Conservation (phyloP, 2,888 invertebrate genomes). For the Halictus ligatus region DNA sequence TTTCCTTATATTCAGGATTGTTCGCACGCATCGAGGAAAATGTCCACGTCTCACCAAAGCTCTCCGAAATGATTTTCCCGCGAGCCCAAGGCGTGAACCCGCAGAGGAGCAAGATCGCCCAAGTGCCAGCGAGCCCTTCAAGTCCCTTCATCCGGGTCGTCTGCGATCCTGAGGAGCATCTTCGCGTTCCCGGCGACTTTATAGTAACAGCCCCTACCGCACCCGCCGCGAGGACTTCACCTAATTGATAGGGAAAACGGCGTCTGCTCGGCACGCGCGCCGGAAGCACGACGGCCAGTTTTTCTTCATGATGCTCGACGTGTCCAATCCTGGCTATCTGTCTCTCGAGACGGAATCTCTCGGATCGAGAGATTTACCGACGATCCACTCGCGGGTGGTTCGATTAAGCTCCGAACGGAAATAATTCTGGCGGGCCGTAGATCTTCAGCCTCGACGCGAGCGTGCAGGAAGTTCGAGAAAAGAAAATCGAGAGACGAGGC, state of each 20-base stretch:
- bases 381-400: constrained; percentile 19
- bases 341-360: constrained; percentile 11
- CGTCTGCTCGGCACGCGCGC: constrained; percentile 39
- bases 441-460: neutral
- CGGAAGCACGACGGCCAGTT: constrained; percentile 47
- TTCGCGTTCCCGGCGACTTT: constrained; percentile 48
- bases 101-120: constrained; percentile 32
- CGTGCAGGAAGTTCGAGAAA: no score
- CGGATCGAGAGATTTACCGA: neutral
- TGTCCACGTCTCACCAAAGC: constrained; percentile 53
- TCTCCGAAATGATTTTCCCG: constrained; percentile 12
- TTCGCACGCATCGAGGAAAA: neutral
- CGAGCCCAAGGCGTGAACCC: constrained; percentile 6
- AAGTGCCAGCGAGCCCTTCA: neutral
- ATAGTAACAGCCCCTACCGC: constrained; percentile 65
- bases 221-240: neutral
- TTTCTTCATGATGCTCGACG: constrained; percentile 65
- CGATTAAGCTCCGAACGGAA: constrained; percentile 5
- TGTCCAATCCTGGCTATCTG: constrained; percentile 26
- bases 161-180: constrained; percentile 39
- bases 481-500: neutral
- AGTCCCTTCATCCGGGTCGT: constrained; percentile 43
- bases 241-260: constrained; percentile 21
- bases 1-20: no score
- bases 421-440: neutral